Conservation (phyloP, 2,888 invertebrate species). For the Oligia fasciuncula region DNA sequence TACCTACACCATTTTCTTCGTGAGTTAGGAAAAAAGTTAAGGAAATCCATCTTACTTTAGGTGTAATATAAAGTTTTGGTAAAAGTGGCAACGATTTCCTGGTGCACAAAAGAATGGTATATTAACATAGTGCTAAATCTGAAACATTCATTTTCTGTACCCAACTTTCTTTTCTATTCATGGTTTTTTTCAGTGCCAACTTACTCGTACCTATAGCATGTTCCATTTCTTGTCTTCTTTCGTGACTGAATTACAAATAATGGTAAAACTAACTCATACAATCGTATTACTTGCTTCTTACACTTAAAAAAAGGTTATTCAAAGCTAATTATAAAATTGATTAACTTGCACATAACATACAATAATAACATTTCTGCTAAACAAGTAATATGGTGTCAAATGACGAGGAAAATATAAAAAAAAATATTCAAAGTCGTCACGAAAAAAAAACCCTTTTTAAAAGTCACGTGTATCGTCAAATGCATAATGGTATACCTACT, state of each 20-base stretch:
- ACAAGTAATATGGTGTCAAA: too few relatives aligned
- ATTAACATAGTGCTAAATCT: background rate
- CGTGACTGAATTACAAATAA: background rate
- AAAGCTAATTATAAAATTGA: background rate
- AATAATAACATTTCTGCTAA: background rate
- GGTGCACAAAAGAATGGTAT: background rate
- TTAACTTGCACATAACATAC: background rate
- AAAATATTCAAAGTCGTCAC: background rate
- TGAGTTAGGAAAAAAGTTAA: background rate
- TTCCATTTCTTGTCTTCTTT: background rate
- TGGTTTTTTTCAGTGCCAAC: background rate
- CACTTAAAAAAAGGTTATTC: background rate
- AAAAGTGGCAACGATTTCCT: background rate
- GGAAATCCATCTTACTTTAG: background rate
- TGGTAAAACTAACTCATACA: background rate
- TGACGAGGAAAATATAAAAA: constrained; percentile 3
- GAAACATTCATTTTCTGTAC: background rate
- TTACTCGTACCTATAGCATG: background rate
- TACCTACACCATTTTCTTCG: background rate
- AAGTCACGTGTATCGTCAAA: background rate
- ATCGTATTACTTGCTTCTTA: background rate
- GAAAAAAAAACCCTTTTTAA: background rate
- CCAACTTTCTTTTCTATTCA: background rate
- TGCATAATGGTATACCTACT: background rate
- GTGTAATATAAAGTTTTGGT: background rate